Evolutionary conservation across 2,888 invertebrate species (phyloP).

Genomic region (Amblyjoppa fuscipennis): DNA sequence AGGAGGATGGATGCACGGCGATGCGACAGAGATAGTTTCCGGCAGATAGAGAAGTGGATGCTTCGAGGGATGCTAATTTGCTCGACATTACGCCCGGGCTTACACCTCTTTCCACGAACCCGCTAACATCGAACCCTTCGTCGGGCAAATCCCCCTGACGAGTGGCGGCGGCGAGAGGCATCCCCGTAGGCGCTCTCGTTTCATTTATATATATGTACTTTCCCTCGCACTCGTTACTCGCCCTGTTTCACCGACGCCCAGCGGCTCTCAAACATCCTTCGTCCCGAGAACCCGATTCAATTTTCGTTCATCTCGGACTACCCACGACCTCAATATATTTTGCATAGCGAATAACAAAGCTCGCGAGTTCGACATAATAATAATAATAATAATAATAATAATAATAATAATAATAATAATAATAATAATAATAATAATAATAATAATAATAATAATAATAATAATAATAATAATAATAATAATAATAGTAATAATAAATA

Average conservation of each 20-base stretch:
- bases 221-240: slow-evolving; percentile 33
- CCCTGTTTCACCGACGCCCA: slow-evolving; percentile 56
- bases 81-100: slow-evolving; percentile 71
- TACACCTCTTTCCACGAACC: slow-evolving; percentile 56
- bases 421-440: neutral
- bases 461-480: neutral
- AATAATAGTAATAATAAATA: neutral
- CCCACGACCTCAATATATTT: neutral
- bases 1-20: neutral
- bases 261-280: neutral
- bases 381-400: no score
- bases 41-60: slow-evolving; percentile 46
- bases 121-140: slow-evolving; percentile 46
- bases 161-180: neutral
- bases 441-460: neutral
- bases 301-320: neutral
- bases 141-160: slow-evolving; percentile 17
- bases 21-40: slow-evolving; percentile 1
- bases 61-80: slow-evolving; percentile 73
- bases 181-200: slow-evolving; percentile 51
- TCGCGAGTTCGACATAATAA: no score
- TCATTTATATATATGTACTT: slow-evolving; percentile 46
- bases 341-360: neutral
- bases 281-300: neutral
- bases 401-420: no score